A percentile compares a stretch with the other conserved stretches of the same genome.
Conservation (phyloP, 2,888 invertebrate genomes). For the Cheilosia vulpina region DNA sequence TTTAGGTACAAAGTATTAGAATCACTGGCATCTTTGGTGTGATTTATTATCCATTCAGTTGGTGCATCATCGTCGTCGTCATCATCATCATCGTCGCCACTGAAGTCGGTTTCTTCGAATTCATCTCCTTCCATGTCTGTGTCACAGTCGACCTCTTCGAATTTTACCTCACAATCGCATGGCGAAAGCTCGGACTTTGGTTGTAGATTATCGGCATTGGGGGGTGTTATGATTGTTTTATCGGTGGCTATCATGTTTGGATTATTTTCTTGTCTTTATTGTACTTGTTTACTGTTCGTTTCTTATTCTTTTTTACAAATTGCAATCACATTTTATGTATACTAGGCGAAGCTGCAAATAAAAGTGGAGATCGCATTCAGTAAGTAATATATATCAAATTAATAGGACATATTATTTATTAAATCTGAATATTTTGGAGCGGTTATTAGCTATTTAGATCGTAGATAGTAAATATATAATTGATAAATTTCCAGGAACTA, state of each 20-base stretch:
- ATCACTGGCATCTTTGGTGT: conserved; percentile 50
- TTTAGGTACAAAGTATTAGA: conserved; percentile 73
- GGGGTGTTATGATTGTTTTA: conserved; percentile 52
- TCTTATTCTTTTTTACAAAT: conserved; percentile 6
- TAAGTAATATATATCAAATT: neutral
- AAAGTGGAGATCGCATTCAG: conserved; percentile 1
- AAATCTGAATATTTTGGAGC: conserved; percentile 7
- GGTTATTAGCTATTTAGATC: neutral
- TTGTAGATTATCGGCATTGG: conserved; percentile 29
- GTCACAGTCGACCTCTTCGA: conserved; percentile 50
- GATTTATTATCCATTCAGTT: conserved; percentile 62
- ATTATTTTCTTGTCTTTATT: conserved; percentile 26
- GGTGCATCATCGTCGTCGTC: conserved; percentile 27
- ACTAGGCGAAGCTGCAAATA: conserved; percentile 34
- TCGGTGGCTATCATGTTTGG: conserved; percentile 63
- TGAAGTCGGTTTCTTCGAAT: conserved; percentile 47
- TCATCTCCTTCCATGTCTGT: conserved; percentile 36
- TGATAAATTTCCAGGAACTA: neutral
- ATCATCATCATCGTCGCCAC: conserved; percentile 55
- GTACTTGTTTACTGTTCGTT: conserved; percentile 23
- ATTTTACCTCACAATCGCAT: conserved; percentile 27
- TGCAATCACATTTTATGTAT: conserved; percentile 58
- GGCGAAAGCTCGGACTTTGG: conserved; percentile 42
- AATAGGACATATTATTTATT: conserved; percentile 5
- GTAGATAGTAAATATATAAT: neutral